Evolutionary conservation across 2,888 invertebrate genomes (phyloP).

Genomic region (Capitulum mitella): DNA sequence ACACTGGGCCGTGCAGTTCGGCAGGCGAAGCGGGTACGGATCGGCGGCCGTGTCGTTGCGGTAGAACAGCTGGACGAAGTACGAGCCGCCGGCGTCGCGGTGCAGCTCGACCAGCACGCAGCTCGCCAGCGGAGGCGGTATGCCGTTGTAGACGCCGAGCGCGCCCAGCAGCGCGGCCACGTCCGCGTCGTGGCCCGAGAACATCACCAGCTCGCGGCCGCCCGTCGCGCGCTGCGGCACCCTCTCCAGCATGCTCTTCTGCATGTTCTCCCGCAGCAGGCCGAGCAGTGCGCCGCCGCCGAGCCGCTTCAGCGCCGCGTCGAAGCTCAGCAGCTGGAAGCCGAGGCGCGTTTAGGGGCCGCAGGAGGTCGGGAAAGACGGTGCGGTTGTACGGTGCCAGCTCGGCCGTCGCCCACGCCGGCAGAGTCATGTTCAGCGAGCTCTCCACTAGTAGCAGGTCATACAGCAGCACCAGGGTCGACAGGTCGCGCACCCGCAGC

Average conservation of each 20-base stretch:
- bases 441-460: slow-evolving; percentile 44
- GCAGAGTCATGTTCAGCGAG: slow-evolving; percentile 58
- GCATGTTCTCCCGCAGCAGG: too few species aligned
- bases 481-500: slow-evolving; percentile 50
- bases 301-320: slow-evolving; percentile 46
- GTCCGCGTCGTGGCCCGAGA: slow-evolving; percentile 75
- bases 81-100: slow-evolving; percentile 36
- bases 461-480: not conserved
- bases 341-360: slow-evolving; percentile 55
- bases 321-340: slow-evolving; percentile 56
- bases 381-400: slow-evolving; percentile 42
- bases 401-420: slow-evolving; percentile 61
- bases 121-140: slow-evolving; percentile 56
- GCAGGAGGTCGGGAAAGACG: slow-evolving; percentile 52
- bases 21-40: slow-evolving; percentile 52
- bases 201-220: slow-evolving; percentile 54
- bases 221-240: slow-evolving; percentile 12
- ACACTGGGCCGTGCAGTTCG: slow-evolving; percentile 57
- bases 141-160: slow-evolving; percentile 59
- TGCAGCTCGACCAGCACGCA: slow-evolving; percentile 59
- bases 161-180: slow-evolving; percentile 65
- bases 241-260: too few species aligned
- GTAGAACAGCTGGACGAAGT: slow-evolving; percentile 48
- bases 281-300: slow-evolving; percentile 28
- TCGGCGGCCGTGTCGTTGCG: slow-evolving; percentile 51